Base-by-base conservation (phyloP, 1,140 invertebrate genomes). In the Apis cerana region DNA sequence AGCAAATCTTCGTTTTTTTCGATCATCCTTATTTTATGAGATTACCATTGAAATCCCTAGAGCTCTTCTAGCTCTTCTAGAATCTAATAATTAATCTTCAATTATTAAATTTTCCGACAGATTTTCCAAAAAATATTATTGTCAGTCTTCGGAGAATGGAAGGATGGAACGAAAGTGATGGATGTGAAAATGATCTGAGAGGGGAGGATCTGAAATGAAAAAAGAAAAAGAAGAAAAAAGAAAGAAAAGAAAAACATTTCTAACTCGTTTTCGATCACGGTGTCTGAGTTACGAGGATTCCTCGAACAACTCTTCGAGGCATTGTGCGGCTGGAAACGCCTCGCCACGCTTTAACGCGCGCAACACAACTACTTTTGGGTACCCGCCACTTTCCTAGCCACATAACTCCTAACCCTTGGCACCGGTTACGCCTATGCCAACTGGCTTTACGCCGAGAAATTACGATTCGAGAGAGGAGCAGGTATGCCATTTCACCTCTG, bases 291-390 rank as follows among this genome's bases (percentile, higher is more conserved):
- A 87, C 80, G 82, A 78, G 78, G 75, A 61, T 80, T 62, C 59
- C 17, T 59, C 67, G 48, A 58, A 27, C 23, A 76, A 86, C 54
- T 23, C 2, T 27, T n/a, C 1, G 21, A 19, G n/a, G 76, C 54
- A 89, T 91, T 89, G 89, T 90, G 43, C 72, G 82, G 52, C 27
- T 21, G 58, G 79, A 85, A 84, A 89, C 84, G 89, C 87, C 82
- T 84, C 72, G 82, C 78, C 70, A 82, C 76, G 76, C 83, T 89
- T 89, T 89, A 85, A 89, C 67, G 68, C 61, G 62, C 43, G 58
- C 68, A 61, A 52, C 58, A 21, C 54, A 67, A 75, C 52, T 33
- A 58, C 69, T 76, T 77, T 77, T 17, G 65, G 74, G 5, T 62
- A 65, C 65, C 69, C 58, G 68, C 62, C 88, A 84, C 85, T 88